Base-by-base conservation (phyloP, 2,888 invertebrate genomes). In the Parnassius apollo region DNA sequence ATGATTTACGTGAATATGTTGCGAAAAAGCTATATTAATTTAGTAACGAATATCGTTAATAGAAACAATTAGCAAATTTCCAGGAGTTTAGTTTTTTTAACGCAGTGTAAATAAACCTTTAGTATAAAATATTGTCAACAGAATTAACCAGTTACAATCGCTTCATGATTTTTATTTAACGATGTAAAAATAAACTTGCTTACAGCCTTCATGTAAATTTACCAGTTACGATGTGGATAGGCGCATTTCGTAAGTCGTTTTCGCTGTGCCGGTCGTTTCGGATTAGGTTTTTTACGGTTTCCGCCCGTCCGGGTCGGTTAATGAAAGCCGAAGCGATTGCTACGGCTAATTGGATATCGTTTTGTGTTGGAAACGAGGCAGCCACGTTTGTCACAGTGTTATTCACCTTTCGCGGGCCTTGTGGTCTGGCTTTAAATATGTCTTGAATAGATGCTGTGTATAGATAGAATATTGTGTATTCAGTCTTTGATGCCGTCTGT, bases 281-380 rank as follows among this genome's bases (percentile, higher is more conserved):
- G 75, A 76, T 74, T 75, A 68, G 74, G 74, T 73, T 71, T 75
- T 78, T 78, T 74, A 77, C 75, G 74, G 74, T 76, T 79, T 80
- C 78, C 76, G 48, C 78, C 75, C 79, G 77, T 80, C 81, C 81
- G 78, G 81, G 76, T 70, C 77, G 73, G 75, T 78, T 83, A 85
- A 84, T 86, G 82, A 84, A 85, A 83, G 79, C 78, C 75, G 75
- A 71, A 76, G 81, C 82, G 83, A 82, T 85, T 82, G 78, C 78
- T 76, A 42, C 51, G 51, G 81, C 80, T 88, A 88, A 88, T 88
- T 88, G 89, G 87, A 86, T 85, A 83, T 82, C 78, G 82, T 83
- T 86, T 83, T 81, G 86, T 84, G 82, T 84, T 81, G 82, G 81
- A 80, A 82, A 78, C 78, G 77, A 76, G 75, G 71, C 73, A 70